Percentiles rank a stretch among this genome's conserved stretches.
Conservation (phyloP, 1,140 invertebrate species). For the Halyomorpha halys region DNA sequence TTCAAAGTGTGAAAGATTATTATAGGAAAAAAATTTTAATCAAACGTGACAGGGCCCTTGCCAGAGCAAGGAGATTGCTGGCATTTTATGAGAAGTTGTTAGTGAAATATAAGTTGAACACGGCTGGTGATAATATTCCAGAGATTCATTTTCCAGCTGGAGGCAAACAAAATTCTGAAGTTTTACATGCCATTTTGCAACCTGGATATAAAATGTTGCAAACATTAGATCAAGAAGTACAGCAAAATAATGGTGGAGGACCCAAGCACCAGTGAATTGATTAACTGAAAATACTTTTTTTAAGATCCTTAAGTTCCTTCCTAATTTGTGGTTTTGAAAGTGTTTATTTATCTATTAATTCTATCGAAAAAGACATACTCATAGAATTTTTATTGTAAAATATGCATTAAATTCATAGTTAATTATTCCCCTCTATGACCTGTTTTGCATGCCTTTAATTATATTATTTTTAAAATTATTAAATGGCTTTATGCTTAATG, state of each 20-base stretch:
- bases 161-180: slow-evolving; percentile 1
- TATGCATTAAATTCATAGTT: too few species aligned
- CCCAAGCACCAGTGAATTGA: background rate
- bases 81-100: background rate
- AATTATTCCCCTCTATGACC: too few species aligned
- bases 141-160: background rate
- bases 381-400: too few species aligned
- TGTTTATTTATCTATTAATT: too few species aligned
- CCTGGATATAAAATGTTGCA: slow-evolving; percentile 9
- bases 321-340: too few species aligned
- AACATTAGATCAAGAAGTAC: background rate
- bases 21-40: background rate
- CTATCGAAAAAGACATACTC: too few species aligned
- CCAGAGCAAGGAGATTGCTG: background rate
- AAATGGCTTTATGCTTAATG: too few species aligned
- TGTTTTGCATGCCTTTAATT: too few species aligned
- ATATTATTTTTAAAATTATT: too few species aligned
- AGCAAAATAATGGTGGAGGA: background rate
- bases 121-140: background rate
- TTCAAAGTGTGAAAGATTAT: slow-evolving; percentile 8
- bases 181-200: background rate
- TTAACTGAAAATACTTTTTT: too few species aligned
- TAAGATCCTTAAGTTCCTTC: too few species aligned
- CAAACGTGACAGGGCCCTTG: background rate
- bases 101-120: background rate